Evolutionary conservation across 2,113 vertebrate species (phyloP), one percentile per base, ranked within the genome.

Genomic region (Phaetusa simplex): DNA sequence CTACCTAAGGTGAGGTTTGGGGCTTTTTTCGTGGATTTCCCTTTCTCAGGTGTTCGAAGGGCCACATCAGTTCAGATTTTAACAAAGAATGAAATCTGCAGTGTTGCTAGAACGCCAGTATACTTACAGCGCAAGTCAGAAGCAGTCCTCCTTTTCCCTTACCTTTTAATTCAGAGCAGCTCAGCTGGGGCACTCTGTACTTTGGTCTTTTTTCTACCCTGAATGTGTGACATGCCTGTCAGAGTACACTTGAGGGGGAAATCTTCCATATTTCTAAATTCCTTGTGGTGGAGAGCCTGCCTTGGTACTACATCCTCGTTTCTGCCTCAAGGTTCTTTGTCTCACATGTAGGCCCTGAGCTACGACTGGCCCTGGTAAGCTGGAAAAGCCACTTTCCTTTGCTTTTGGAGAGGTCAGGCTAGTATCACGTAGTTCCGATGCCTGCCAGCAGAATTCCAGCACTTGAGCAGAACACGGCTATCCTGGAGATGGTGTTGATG

Each of bases 351-450:
- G 58, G 79, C 6, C 14, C 29, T 22, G 29, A 21, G 64, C 64
- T 66, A 21, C 14, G 32, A 32, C 42, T 32, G 64, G 40, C 61
- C 9, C 52, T 32, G 43, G n/a, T 22, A 76, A 71, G 38, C n/a
- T 89, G 69, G 15, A 53, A n/a, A 26, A 83, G 5, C 42, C 52
- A 14, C 42, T 86, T 58, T 16, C 36, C 62, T 69, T 90, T 65
- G 36, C 9, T 42, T 66, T 14, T 69, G 34, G 26, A 42, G 50
- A 43, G 45, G 16, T 77, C 64, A 73, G 14, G 50, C 43, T 52
- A 61, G 6, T 29, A 22, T n/a, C 20, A 1, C 2, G 0, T 2
- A 42, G 34, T 69, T 38, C 62, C 6, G 3, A 0, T 43, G 83
- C 58, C 58, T 49, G 45, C 22, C 14, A 40, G 79, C 27, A 72